Percentiles rank a stretch among this genome's conserved stretches.
Conservation (phyloP, 2,113 vertebrate species). For the Hydropotes inermis region DNA sequence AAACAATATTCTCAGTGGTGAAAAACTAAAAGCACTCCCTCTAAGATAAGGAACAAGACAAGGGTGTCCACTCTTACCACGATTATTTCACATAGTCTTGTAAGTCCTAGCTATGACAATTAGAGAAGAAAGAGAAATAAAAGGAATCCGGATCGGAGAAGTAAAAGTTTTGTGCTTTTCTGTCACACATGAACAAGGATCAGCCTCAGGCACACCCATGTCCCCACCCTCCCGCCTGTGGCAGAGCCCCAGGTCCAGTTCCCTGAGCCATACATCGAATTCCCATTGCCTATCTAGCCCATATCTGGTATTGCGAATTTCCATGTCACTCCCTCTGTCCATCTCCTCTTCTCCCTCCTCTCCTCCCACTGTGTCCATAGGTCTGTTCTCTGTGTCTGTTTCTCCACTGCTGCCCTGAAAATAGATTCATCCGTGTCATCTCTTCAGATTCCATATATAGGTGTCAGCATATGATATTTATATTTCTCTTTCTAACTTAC, state of each 20-base stretch:
- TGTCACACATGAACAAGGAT: not conserved
- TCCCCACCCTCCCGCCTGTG: accelerated
- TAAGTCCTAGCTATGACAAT: not conserved
- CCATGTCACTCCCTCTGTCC: accelerated
- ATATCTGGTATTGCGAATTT: not conserved
- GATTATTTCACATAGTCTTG: not conserved
- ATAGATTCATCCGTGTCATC: not conserved
- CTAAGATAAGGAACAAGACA: not conserved
- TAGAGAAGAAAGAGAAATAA: not conserved
- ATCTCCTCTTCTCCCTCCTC: not conserved
- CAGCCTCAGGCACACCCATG: accelerated
- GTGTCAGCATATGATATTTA: not conserved
- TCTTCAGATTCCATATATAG: not conserved
- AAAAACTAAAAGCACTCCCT: not conserved
- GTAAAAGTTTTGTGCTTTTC: not conserved
- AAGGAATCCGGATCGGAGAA: not conserved
- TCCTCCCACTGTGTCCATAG: not conserved
- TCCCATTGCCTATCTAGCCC: accelerated
- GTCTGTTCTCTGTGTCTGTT: not conserved
- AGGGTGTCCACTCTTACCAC: not conserved
- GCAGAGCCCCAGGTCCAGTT: accelerated
- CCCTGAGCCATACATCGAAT: not conserved
- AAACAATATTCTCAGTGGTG: not conserved
- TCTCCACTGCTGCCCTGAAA: not conserved
- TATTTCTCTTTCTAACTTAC: not conserved